Percentiles rank a stretch among this genome's conserved stretches.
Conservation (phyloP, 2,113 vertebrate genomes). For the Kryptolebias marmoratus region DNA sequence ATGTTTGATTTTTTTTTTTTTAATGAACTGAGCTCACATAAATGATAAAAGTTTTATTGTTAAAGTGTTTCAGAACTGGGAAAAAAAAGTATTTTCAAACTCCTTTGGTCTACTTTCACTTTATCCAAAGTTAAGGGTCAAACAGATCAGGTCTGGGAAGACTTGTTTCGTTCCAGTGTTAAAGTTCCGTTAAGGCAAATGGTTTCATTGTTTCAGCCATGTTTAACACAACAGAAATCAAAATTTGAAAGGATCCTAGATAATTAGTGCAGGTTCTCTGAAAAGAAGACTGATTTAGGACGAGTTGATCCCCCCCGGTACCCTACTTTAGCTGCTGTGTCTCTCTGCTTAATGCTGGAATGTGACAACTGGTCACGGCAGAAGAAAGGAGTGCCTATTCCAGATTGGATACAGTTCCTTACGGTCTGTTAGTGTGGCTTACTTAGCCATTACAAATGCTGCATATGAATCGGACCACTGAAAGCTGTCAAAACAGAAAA, state of each 20-base stretch:
- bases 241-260: constrained; percentile 65
- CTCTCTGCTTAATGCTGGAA: constrained; percentile 68
- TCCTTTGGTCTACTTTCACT: constrained; percentile 17
- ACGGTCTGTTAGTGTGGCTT: constrained; percentile 50
- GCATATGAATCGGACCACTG: constrained; percentile 49
- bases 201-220: constrained; percentile 54
- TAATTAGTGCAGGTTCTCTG: constrained; percentile 62
- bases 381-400: constrained; percentile 66
- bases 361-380: constrained; percentile 72
- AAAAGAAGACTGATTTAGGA: constrained; percentile 69
- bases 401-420: constrained; percentile 65
- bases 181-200: constrained; percentile 53
- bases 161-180: constrained; percentile 49
- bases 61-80: constrained; percentile 6
- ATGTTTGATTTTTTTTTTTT: constrained; percentile 35
- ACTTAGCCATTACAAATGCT: constrained; percentile 45
- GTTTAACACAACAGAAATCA: constrained; percentile 71
- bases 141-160: constrained; percentile 46
- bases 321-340: constrained; percentile 55
- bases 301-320: constrained; percentile 50
- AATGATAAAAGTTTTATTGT: neutral
- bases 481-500: constrained; percentile 34
- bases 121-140: constrained; percentile 49
- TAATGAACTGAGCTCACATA: constrained; percentile 1
- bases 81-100: constrained; percentile 25